Base-by-base conservation (phyloP, 1,140 invertebrate species). In the Eurytemora carolleeae region DNA sequence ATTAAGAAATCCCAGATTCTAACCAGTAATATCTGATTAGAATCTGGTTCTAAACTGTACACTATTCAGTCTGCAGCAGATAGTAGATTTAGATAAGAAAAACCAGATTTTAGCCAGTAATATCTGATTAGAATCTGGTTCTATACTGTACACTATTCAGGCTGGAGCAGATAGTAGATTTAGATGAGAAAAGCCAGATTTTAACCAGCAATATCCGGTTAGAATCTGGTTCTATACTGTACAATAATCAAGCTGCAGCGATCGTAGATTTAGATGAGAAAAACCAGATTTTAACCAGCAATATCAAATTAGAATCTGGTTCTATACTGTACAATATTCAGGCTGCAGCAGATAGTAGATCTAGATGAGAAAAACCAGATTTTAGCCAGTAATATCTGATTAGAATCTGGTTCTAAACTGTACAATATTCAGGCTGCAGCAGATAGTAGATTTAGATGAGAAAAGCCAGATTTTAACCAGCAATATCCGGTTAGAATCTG, bases 291-390 rank as follows among this genome's bases (percentile, higher is more conserved):
- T 44, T 66, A 16, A 63, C 58, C 1, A 55, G 56, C 1, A 64
- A 66, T 64, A 23, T 66, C 16, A 63, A 59, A 59, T 23, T 65
- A n/a, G n/a, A n/a, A n/a, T n/a, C n/a, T n/a, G n/a, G n/a, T n/a
- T n/a, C n/a, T n/a, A n/a, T n/a, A n/a, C n/a, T n/a, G n/a, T n/a
- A n/a, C n/a, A n/a, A n/a, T n/a, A n/a, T n/a, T n/a, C n/a, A n/a
- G n/a, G n/a, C 66, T 78, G 17, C 77, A 77, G 64, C 77, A 78
- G 64, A 74, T 79, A 17, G 77, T 78, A 59, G 76, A 78, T 65
- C 74, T 79, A 53, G 56, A 66, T 57, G 64, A 65, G 23, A 66
- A 63, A 44, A 58, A 65, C 21, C 65, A 66, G 57, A 55, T 66
- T n/a, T 44, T 66, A 16, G 59, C 58, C 1, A 55, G 56, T 1